Conservation (phyloP, 53 echinoderm and acorn worm genomes). For the Arbacia lixula region DNA sequence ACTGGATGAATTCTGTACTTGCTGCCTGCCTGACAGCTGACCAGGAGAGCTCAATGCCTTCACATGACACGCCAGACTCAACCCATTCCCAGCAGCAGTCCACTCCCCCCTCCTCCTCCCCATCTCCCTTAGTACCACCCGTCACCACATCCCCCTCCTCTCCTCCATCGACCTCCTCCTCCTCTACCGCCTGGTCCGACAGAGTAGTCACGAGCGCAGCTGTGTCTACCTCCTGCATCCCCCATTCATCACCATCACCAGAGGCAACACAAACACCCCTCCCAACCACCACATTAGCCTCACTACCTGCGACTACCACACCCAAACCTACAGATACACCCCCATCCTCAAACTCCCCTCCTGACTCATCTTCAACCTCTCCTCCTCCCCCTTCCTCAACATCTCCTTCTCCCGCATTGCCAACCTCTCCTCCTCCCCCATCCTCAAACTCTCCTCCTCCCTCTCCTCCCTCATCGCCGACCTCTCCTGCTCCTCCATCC, state of each 20-base stretch:
- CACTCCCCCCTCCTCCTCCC: not conserved
- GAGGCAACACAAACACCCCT: no score
- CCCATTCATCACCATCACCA: not conserved
- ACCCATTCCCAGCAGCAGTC: not conserved
- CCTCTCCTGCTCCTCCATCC: not conserved
- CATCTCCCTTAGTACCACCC: not conserved
- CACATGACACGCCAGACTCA: not conserved
- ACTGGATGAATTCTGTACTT: slow-evolving; percentile 3
- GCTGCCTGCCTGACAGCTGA: not conserved
- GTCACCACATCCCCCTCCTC: not conserved
- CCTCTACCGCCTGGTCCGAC: not conserved
- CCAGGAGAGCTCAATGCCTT: slow-evolving; percentile 5
- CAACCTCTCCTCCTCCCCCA: not conserved
- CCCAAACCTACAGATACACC: not conserved
- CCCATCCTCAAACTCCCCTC: not conserved
- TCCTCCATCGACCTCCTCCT: not conserved
- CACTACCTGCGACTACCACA: not conserved
- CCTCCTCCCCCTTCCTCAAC: not conserved
- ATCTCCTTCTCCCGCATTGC: not conserved
- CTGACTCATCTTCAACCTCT: not conserved
- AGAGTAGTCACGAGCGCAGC: no score
- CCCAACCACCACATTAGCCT: not conserved
- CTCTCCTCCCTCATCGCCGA: not conserved
- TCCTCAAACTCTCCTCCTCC: not conserved
- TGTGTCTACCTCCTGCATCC: not conserved